Evolutionary conservation across 1,140 invertebrate species (phyloP), one percentile per base, ranked within the genome.

Genomic region (Lepidostoma basale): DNA sequence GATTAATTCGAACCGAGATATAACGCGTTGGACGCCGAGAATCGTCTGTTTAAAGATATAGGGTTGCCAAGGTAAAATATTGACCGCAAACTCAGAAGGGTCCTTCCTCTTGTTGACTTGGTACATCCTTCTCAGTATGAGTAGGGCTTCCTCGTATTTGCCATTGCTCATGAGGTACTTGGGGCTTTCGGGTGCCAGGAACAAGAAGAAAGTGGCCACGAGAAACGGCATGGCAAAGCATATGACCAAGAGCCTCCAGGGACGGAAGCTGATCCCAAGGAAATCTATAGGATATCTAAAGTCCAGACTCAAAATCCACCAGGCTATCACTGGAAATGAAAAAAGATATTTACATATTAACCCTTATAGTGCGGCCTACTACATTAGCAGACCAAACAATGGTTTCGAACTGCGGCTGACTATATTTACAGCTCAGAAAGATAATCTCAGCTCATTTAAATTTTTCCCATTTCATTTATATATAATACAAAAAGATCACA

Each of bases 91-190:
- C 30, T 76, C 74, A 18, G 76, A 73, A 9, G 74, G 73, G 2
- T 74, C 67, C 70, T 78, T 81, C 28, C 83, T 80, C 5, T 85
- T 88, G 67, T 92, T 92, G 1, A 74, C 71, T 1, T 81, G 77
- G 64, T 87, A 92, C 52, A 92, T 88, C 1, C 74, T 78, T 45
- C 78, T 77, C 3, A 93, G 75, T 10, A 88, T 80, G 18, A 81
- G 70, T 1, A 92, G 72, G 0, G 90, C 85, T 70, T 88, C 84
- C 0, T 88, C 80, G 8, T 80, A 75, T 68, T 80, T 83, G 60
- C 89, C 88, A 76, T 87, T 84, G 0, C 87, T 83, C 3, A 92
- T 76, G 9, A 90, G 78, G 76, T 88, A 94, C 74, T 92, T 92
- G 0, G 93, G 92, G 67, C 90, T 93, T 76, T 95, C 93, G 0